phyloP scores from a whole-genome alignment of 2,797 vertebrate genomes.

The Sarcoramphus papa region DNA sequence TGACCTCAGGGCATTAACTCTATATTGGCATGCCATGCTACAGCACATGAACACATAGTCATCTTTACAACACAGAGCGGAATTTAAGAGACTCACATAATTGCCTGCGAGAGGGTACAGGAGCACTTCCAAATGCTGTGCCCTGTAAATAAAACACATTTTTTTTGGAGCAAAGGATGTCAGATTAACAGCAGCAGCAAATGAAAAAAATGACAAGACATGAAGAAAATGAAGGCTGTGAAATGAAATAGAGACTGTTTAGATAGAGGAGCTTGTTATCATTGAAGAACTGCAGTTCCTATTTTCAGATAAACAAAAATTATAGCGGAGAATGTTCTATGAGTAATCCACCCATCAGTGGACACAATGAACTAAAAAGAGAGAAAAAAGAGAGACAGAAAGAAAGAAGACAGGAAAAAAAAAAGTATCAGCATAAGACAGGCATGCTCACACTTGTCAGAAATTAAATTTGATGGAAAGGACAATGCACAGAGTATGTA shows the following conservation, averaged over 20 bases:
- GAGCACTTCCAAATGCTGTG: constrained; percentile 79
- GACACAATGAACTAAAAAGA: constrained; percentile 3
- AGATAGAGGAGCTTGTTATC: not conserved
- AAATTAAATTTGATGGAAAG: constrained; percentile 46
- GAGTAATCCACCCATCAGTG: constrained; percentile 9
- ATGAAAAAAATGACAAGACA: constrained; percentile 37
- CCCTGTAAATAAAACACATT: constrained; percentile 84
- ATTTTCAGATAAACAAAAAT: constrained; percentile 48
- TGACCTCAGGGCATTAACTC: constrained; percentile 65
- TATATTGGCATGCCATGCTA: constrained; percentile 78
- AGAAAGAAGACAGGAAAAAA: not conserved
- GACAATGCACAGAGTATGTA: constrained; percentile 16
- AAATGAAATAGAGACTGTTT: constrained; percentile 5
- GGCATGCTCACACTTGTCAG: constrained; percentile 37
- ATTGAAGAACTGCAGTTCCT: constrained; percentile 13
- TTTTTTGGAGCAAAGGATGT: constrained; percentile 72
- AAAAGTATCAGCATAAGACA: constrained; percentile 27
- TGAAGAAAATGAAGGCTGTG: constrained; percentile 43
- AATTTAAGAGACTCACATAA: constrained; percentile 81
- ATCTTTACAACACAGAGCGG: constrained; percentile 78
- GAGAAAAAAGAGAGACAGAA: not conserved
- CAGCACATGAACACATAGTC: constrained; percentile 76
- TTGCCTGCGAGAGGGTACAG: constrained; percentile 80
- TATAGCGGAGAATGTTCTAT: not conserved
- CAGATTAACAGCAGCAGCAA: constrained; percentile 67